These are phyloP conservation scores for Phaedon cochleariae DNA, from an alignment of 2,888 invertebrate genomes.

Conservation along the genomic window DNA sequence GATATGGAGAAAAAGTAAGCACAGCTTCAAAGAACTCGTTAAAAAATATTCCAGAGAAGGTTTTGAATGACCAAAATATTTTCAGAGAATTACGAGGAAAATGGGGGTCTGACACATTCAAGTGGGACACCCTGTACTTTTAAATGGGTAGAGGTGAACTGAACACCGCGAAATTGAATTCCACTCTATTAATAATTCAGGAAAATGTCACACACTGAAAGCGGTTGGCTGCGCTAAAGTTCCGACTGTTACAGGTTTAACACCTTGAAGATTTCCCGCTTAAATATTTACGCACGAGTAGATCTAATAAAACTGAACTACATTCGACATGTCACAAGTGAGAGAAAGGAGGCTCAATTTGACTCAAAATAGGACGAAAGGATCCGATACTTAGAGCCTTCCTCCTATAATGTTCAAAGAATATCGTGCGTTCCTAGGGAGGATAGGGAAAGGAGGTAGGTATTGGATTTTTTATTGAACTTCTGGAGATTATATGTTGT, in stretches of 20 bases:
- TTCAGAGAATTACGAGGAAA: too few species aligned
- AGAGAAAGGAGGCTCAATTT: not conserved
- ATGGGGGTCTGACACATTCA: too few species aligned
- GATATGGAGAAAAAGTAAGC: too few species aligned
- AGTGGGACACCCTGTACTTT: not conserved
- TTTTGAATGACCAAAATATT: too few species aligned
- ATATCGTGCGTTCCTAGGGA: too few species aligned
- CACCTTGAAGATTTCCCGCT: slow-evolving; percentile 40
- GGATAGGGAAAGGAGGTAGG: too few species aligned
- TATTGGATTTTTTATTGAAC: too few species aligned
- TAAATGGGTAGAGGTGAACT: slow-evolving; percentile 24
- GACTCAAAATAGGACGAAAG: not conserved
- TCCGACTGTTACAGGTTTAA: slow-evolving; percentile 40
- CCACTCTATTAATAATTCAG: slow-evolving; percentile 38
- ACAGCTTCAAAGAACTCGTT: too few species aligned
- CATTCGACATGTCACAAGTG: not conserved
- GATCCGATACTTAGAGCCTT: too few species aligned
- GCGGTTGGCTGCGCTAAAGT: slow-evolving; percentile 28
- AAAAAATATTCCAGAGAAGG: too few species aligned
- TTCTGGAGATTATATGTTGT: too few species aligned
- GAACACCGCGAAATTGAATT: slow-evolving; percentile 31
- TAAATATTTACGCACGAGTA: slow-evolving; percentile 39
- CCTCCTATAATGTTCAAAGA: too few species aligned
- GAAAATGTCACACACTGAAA: slow-evolving; percentile 34
- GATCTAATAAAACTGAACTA: slow-evolving; percentile 34